Percentiles rank a stretch among this genome's conserved stretches.
These are phyloP conservation scores for Eudiplozoon nipponicum DNA, from an alignment of 2,888 invertebrate genomes.

Conservation along the genomic window DNA sequence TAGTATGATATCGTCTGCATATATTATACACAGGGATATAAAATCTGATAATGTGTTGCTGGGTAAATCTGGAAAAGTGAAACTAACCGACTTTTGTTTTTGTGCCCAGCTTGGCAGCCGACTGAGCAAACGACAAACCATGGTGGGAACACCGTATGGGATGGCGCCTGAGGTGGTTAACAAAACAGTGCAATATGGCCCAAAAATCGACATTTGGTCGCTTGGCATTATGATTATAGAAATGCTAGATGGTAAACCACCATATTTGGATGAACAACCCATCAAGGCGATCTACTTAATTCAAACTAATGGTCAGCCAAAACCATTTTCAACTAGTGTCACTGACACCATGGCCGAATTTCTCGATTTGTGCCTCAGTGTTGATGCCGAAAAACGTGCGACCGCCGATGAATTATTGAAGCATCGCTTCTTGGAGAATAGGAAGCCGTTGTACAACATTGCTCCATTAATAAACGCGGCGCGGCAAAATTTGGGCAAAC, in stretches of 20 bases:
- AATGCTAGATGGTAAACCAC: slow-evolving; percentile 71
- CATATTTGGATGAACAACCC: slow-evolving; percentile 62
- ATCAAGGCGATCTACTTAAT: slow-evolving; percentile 50
- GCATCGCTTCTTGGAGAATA: slow-evolving; percentile 13
- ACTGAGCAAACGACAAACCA: slow-evolving; percentile 31
- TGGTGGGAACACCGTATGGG: slow-evolving; percentile 46
- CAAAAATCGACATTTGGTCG: slow-evolving; percentile 31
- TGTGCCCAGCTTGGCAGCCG: slow-evolving; percentile 63
- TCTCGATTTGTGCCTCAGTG: slow-evolving; percentile 49
- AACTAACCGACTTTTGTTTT: slow-evolving; percentile 49
- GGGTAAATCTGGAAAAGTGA: slow-evolving; percentile 19
- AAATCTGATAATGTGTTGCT: slow-evolving; percentile 33
- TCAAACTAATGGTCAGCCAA: slow-evolving; percentile 56
- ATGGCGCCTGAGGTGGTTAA: slow-evolving; percentile 49
- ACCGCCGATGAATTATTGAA: slow-evolving; percentile 56
- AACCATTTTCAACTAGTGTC: slow-evolving; percentile 31
- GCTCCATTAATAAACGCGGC: too few relatives aligned
- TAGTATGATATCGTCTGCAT: too few relatives aligned
- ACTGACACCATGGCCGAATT: slow-evolving; percentile 34
- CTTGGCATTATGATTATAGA: slow-evolving; percentile 74
- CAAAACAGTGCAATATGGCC: slow-evolving; percentile 39
- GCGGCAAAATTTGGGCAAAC: too few relatives aligned
- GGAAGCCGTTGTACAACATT: too few relatives aligned
- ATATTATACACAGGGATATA: too few relatives aligned
- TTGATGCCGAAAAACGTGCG: slow-evolving; percentile 55